A percentile compares a stretch with the other conserved stretches of the same genome.
phyloP scores from a whole-genome alignment of 1,140 invertebrate genomes.

The Macrosteles quadrilineatus region DNA sequence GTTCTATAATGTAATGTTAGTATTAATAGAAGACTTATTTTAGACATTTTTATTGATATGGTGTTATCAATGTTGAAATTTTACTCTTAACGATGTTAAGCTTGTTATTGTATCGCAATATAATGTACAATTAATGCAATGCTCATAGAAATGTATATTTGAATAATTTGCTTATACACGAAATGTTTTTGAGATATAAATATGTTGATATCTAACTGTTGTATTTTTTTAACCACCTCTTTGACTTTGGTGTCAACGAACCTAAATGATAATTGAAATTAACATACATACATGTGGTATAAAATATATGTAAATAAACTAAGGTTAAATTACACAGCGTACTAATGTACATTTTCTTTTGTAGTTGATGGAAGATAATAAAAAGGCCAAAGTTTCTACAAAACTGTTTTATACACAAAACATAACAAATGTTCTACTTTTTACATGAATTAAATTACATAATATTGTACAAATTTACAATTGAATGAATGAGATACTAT shows the following conservation, averaged over 20 bases:
- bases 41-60: slow-evolving; percentile 18
- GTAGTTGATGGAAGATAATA: no score
- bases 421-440: background rate
- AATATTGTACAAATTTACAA: no score
- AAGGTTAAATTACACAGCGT: no score
- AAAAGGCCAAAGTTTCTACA: no score
- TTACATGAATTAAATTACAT: no score
- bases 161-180: background rate
- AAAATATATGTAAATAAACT: no score
- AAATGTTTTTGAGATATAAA: background rate
- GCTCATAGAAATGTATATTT: slow-evolving; percentile 22
- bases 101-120: slow-evolving; percentile 19
- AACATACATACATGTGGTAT: no score
- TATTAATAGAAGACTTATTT: slow-evolving; percentile 18
- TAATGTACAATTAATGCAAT: slow-evolving; percentile 10
- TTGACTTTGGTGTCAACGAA: no score
- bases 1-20: slow-evolving; percentile 14
- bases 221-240: no score
- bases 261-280: no score
- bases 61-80: slow-evolving; percentile 21
- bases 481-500: background rate
- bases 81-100: slow-evolving; percentile 17
- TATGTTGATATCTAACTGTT: no score
- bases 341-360: no score
- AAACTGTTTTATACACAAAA: background rate